Percentiles rank a stretch among this genome's conserved stretches.
phyloP scores from a whole-genome alignment of 2,888 invertebrate species.

The Agrochola lychnidis region DNA sequence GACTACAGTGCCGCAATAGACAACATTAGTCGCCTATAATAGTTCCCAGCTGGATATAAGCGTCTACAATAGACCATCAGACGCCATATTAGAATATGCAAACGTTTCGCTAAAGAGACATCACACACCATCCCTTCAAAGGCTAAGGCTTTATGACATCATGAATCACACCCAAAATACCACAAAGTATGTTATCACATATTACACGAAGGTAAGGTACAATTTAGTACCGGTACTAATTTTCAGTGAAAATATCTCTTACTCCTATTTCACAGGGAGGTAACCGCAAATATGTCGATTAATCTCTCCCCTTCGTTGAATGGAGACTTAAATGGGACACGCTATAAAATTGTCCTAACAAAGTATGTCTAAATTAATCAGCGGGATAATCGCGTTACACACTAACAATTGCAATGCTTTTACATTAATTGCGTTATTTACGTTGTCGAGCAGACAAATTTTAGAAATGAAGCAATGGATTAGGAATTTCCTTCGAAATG shows the following conservation, averaged over 20 bases:
- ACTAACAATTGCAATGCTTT: too few species aligned
- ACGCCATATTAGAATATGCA: not conserved
- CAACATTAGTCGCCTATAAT: not conserved
- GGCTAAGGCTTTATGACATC: conserved; percentile 38
- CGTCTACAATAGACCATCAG: not conserved
- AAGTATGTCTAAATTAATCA: conserved; percentile 18
- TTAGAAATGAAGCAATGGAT: too few species aligned
- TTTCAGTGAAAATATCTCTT: conserved; percentile 41
- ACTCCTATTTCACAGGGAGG: conserved; percentile 23
- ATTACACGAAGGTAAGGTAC: conserved; percentile 38
- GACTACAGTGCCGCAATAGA: not conserved
- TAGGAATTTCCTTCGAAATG: too few species aligned
- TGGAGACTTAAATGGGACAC: conserved; percentile 12
- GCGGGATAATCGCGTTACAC: too few species aligned
- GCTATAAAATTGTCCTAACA: conserved; percentile 9
- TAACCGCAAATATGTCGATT: conserved; percentile 49
- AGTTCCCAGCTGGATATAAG: not conserved
- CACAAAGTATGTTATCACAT: conserved; percentile 40
- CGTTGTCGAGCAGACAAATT: too few species aligned
- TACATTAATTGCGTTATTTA: too few species aligned
- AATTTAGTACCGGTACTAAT: conserved; percentile 53
- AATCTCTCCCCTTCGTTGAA: conserved; percentile 27
- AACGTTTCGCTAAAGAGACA: conserved; percentile 5
- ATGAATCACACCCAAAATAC: conserved; percentile 33
- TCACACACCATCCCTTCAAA: conserved; percentile 14